phyloP scores from a whole-genome alignment of 2,888 invertebrate genomes.

The Bombylius major region DNA sequence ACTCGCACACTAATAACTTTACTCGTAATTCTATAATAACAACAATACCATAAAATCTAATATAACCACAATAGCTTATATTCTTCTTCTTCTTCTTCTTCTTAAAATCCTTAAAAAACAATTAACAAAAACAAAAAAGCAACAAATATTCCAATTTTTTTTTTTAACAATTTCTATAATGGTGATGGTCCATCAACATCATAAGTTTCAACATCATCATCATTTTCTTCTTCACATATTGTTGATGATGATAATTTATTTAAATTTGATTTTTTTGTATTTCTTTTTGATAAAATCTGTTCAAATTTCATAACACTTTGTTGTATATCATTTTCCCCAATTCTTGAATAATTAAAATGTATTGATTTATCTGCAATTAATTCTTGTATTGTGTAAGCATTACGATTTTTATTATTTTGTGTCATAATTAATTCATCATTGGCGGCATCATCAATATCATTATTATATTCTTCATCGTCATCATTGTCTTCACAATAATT shows the following conservation, averaged over 20 bases:
- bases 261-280: slow-evolving; percentile 15
- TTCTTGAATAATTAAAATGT: slow-evolving; percentile 32
- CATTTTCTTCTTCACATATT: too few relatives aligned
- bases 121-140: too few relatives aligned
- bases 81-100: too few relatives aligned
- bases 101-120: too few relatives aligned
- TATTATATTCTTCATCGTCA: slow-evolving; percentile 16
- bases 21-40: too few relatives aligned
- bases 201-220: slow-evolving; percentile 31
- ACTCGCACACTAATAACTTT: too few relatives aligned
- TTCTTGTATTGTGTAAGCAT: slow-evolving; percentile 32
- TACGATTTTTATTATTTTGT: background rate
- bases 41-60: too few relatives aligned
- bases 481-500: slow-evolving; percentile 3
- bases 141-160: too few relatives aligned
- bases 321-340: slow-evolving; percentile 32
- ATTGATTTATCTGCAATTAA: slow-evolving; percentile 31
- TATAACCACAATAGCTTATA: too few relatives aligned
- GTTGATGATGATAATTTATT: too few relatives aligned
- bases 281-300: slow-evolving; percentile 24
- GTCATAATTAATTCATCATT: slow-evolving; percentile 9
- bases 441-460: slow-evolving; percentile 12
- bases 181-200: slow-evolving; percentile 43
- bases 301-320: slow-evolving; percentile 32
- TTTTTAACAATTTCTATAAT: background rate